A percentile compares a stretch with the other conserved stretches of the same genome.
These are phyloP conservation scores for Hypomesus transpacificus DNA, from an alignment of 2,113 vertebrate species.

Conservation along the genomic window DNA sequence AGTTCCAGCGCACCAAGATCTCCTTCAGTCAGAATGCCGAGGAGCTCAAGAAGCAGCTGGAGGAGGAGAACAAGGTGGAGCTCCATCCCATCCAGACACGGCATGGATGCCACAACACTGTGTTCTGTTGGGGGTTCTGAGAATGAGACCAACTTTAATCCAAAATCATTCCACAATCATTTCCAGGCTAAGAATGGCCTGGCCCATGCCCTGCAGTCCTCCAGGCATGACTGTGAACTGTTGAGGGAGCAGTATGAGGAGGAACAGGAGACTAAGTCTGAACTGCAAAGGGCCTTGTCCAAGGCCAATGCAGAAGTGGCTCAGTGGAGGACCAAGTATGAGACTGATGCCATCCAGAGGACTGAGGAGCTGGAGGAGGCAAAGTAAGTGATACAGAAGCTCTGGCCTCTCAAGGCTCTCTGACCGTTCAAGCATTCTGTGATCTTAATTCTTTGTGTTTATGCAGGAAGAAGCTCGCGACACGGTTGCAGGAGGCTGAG, in stretches of 20 bases:
- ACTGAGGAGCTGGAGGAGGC: constrained; percentile 93
- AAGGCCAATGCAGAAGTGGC: constrained; percentile 89
- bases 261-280: constrained; percentile 84
- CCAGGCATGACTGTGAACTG: constrained; percentile 86
- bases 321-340: constrained; percentile 93
- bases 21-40: constrained; percentile 82
- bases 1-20: constrained; percentile 84
- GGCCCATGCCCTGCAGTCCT: constrained; percentile 85
- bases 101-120: background rate
- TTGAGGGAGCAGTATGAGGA: constrained; percentile 92
- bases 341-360: constrained; percentile 91
- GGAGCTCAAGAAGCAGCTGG: constrained; percentile 89
- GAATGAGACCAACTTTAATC: background rate
- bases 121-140: background rate
- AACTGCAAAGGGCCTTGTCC: constrained; percentile 85
- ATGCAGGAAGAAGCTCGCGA: constrained; percentile 86
- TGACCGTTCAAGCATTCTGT: background rate
- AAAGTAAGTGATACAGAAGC: constrained; percentile 74
- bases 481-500: constrained; percentile 86
- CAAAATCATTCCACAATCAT: background rate
- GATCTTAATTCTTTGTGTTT: background rate
- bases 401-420: background rate
- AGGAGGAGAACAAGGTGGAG: constrained; percentile 88
- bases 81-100: background rate
- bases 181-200: constrained; percentile 82